Evolutionary conservation across 2,113 vertebrate species (phyloP).

Genomic region (Etia nguti): DNA sequence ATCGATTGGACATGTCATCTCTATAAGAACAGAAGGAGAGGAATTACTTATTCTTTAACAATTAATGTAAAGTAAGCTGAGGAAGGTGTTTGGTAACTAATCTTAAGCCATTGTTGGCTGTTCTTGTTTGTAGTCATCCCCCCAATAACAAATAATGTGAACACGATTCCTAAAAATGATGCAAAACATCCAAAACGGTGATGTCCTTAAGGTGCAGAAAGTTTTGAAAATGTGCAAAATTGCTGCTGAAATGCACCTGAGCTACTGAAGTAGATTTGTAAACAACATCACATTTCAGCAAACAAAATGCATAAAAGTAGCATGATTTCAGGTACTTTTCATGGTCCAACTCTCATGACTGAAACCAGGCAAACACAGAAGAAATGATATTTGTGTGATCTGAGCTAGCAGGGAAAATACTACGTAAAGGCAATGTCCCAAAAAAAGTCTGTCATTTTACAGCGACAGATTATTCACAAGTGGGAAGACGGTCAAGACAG

Average conservation of each 20-base stretch:
- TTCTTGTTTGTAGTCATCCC: background rate
- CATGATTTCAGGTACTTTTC: background rate
- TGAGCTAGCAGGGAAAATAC: background rate
- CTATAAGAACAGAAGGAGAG: background rate
- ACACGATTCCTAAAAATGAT: background rate
- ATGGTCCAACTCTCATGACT: background rate
- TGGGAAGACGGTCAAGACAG: background rate
- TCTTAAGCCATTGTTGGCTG: background rate
- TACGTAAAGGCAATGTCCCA: background rate
- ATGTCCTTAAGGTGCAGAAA: background rate
- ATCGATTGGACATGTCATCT: background rate
- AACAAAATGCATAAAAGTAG: background rate
- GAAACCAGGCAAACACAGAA: background rate
- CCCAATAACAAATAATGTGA: background rate
- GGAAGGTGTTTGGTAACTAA: background rate
- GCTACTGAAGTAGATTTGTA: background rate
- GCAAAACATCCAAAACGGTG: background rate
- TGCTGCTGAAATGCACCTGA: background rate
- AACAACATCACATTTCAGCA: background rate
- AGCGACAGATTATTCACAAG: background rate
- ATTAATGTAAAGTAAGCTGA: background rate
- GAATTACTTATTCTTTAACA: background rate
- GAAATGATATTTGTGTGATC: background rate
- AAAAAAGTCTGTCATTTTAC: background rate
- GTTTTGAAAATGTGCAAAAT: background rate